These are phyloP conservation scores for Amblyjoppa fuscipennis DNA, from an alignment of 2,888 invertebrate species.

Conservation along the genomic window DNA sequence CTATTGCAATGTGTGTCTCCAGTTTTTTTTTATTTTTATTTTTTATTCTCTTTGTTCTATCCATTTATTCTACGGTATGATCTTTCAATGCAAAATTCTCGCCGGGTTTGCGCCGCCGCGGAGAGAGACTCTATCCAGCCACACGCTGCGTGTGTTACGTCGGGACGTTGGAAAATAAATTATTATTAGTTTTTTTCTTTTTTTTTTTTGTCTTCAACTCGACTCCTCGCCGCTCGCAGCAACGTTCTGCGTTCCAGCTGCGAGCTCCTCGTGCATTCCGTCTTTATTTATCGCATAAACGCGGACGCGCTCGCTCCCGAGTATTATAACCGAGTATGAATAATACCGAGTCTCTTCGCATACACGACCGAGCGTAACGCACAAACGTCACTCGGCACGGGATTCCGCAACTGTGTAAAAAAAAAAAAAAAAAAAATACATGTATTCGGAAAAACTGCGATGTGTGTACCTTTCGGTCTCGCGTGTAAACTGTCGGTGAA, in stretches of 20 bases:
- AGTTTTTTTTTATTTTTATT: conserved; percentile 9
- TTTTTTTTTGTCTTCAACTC: conserved; percentile 37
- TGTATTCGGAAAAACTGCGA: too few relatives aligned
- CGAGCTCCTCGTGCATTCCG: conserved; percentile 4
- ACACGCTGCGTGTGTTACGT: conserved; percentile 46
- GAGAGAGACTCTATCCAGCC: conserved; percentile 38
- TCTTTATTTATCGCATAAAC: conserved; percentile 35
- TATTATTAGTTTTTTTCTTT: conserved; percentile 54
- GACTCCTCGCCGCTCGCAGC: not conserved
- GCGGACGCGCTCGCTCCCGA: not conserved
- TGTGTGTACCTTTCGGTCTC: too few relatives aligned
- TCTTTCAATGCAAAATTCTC: conserved; percentile 6
- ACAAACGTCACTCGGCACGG: not conserved
- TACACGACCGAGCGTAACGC: not conserved
- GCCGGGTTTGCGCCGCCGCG: conserved; percentile 8
- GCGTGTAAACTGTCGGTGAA: too few relatives aligned
- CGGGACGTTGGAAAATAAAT: conserved; percentile 59
- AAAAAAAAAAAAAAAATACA: not conserved
- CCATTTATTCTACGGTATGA: conserved; percentile 23
- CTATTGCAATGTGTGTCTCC: conserved; percentile 31
- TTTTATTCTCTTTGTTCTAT: conserved; percentile 16
- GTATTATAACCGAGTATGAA: not conserved
- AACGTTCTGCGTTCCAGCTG: conserved; percentile 41
- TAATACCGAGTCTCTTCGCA: conserved; percentile 2
- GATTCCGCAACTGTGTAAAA: conserved; percentile 2